Conservation (phyloP, 2,113 vertebrate genomes). For the Semnornis frantzii region DNA sequence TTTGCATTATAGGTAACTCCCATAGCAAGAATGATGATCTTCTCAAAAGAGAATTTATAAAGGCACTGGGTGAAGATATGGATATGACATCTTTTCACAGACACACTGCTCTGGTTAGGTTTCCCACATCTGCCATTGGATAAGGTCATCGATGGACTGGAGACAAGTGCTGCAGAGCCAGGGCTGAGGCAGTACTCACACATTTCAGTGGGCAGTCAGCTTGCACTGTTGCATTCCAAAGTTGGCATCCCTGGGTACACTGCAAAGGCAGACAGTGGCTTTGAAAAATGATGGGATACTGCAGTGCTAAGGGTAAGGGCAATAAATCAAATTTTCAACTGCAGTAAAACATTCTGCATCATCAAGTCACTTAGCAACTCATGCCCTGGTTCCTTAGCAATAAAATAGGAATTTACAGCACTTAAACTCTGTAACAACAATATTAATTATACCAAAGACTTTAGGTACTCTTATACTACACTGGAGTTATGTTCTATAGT, state of each 20-base stretch:
- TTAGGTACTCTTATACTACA: not conserved
- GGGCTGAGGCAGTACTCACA: constrained; percentile 64
- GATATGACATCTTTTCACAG: not conserved
- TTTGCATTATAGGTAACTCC: not conserved
- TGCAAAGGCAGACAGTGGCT: constrained; percentile 10
- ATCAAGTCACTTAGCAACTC: not conserved
- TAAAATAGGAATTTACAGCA: not conserved
- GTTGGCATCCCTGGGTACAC: constrained; percentile 69
- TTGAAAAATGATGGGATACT: not conserved
- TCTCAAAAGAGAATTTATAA: not conserved
- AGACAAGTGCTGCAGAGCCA: not conserved
- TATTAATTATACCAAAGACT: not conserved
- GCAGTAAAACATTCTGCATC: not conserved
- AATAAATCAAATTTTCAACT: not conserved
- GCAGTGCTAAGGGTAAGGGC: not conserved
- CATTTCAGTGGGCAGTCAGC: constrained; percentile 58
- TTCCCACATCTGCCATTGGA: not conserved
- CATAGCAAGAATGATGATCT: not conserved
- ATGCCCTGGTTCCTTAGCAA: not conserved
- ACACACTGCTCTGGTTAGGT: not conserved
- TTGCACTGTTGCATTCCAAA: constrained; percentile 61
- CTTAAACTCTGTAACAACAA: not conserved
- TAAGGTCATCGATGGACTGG: not conserved
- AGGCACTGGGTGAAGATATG: accelerated
- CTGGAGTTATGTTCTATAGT: not conserved